Conservation (phyloP, 2,113 vertebrate genomes). For the Tragelaphus buxtoni region DNA sequence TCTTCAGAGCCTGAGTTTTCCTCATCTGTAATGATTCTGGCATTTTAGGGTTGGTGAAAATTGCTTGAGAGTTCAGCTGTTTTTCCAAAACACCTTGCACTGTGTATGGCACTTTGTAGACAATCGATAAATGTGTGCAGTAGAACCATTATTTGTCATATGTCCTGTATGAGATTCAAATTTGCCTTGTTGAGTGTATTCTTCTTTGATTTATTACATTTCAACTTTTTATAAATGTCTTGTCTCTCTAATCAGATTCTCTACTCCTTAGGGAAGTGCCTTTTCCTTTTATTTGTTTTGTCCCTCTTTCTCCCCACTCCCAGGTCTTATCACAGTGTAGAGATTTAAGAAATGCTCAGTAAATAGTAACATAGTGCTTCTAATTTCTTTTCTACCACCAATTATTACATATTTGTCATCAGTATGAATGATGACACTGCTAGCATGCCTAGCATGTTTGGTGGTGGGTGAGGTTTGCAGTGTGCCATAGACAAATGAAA, state of each 20-base stretch:
- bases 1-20: neutral
- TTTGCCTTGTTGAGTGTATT: neutral
- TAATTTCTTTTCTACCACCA: neutral
- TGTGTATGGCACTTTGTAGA: neutral
- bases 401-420: neutral
- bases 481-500: neutral
- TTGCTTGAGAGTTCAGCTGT: neutral
- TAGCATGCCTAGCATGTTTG: neutral
- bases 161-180: neutral
- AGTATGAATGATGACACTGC: neutral
- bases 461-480: rapidly evolving
- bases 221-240: neutral
- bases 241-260: neutral
- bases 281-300: neutral
- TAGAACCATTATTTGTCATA: neutral
- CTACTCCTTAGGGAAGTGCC: neutral
- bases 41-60: neutral
- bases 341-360: neutral
- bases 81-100: neutral
- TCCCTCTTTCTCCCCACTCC: neutral
- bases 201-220: neutral
- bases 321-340: neutral
- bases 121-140: no score
- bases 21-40: neutral
- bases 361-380: neutral